These are phyloP conservation scores for Gnathonemus longibarbis DNA, from an alignment of 2,113 vertebrate species.

Conservation along the genomic window DNA sequence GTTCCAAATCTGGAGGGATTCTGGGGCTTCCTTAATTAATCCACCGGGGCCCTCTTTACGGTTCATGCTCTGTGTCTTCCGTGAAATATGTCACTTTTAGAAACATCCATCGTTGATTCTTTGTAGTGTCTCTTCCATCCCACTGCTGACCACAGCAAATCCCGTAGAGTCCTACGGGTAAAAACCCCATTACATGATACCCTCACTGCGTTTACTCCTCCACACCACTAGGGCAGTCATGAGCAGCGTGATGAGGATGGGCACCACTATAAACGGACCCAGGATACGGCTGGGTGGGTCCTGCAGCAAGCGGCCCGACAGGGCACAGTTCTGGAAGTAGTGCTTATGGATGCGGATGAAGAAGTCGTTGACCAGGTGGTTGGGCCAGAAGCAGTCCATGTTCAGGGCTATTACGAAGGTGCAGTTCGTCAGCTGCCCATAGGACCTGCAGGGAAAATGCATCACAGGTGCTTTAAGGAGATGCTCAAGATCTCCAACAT, in stretches of 20 bases:
- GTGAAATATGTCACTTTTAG: not conserved
- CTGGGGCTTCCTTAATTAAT: not conserved
- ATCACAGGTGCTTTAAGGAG: not conserved
- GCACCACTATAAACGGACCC: slow-evolving; percentile 78
- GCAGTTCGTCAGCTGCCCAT: slow-evolving; percentile 80
- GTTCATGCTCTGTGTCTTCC: not conserved
- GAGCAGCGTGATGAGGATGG: slow-evolving; percentile 76
- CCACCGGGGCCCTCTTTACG: not conserved
- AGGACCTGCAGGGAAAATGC: slow-evolving; percentile 54
- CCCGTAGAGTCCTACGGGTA: not conserved
- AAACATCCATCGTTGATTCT: not conserved
- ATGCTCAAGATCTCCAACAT: not conserved
- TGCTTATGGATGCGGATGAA: slow-evolving; percentile 74
- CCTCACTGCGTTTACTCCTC: slow-evolving; percentile 80
- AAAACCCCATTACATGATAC: slow-evolving; percentile 60
- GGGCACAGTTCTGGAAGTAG: slow-evolving; percentile 79
- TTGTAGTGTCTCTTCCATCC: not conserved
- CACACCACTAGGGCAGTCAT: slow-evolving; percentile 85
- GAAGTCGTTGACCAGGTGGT: slow-evolving; percentile 76
- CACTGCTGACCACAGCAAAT: not conserved
- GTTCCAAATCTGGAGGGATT: not conserved
- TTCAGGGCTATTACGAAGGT: slow-evolving; percentile 62
- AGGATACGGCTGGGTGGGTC: slow-evolving; percentile 78
- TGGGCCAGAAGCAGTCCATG: slow-evolving; percentile 86
- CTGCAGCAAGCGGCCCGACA: slow-evolving; percentile 64